Conservation (phyloP, 2,888 invertebrate genomes). For the Lucinisca nassula region DNA sequence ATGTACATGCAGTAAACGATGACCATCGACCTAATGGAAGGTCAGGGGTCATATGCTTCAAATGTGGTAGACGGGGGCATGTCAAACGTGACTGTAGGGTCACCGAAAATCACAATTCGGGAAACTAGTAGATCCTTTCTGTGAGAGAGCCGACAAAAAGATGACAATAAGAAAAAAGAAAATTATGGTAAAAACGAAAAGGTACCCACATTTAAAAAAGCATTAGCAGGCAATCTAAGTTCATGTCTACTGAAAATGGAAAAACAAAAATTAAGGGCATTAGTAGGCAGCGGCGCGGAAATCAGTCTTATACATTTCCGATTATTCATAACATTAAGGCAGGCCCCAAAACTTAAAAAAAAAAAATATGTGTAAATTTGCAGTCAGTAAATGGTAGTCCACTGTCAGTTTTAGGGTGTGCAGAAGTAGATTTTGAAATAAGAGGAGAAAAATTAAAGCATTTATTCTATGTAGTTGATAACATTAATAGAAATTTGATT, state of each 20-base stretch:
- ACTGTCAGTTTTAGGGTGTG: constrained; percentile 22
- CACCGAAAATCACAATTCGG: not conserved
- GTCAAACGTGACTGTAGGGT: not conserved
- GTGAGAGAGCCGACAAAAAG: not conserved
- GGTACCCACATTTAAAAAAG: constrained; percentile 13
- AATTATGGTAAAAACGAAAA: not conserved
- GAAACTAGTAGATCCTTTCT: constrained; percentile 21
- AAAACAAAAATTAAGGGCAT: constrained; percentile 27
- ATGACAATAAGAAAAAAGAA: not conserved
- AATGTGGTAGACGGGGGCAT: constrained; percentile 6
- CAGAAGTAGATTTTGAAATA: constrained; percentile 12
- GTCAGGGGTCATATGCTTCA: not conserved
- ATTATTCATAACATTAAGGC: constrained; percentile 22
- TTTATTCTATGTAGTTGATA: constrained; percentile 12
- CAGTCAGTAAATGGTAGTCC: constrained; percentile 25
- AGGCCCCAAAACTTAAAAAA: constrained; percentile 13
- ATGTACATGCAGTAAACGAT: too few relatives aligned
- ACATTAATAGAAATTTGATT: constrained; percentile 30
- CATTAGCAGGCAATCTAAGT: constrained; percentile 28
- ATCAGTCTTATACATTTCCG: constrained; percentile 36
- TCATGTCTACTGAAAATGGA: constrained; percentile 38
- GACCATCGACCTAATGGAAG: not conserved
- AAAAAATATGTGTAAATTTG: constrained; percentile 1
- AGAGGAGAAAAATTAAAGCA: constrained; percentile 25
- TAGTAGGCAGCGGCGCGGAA: constrained; percentile 42